A percentile compares a stretch with the other conserved stretches of the same genome.
Conservation (phyloP, 2,113 vertebrate species). For the Butorides virescens region DNA sequence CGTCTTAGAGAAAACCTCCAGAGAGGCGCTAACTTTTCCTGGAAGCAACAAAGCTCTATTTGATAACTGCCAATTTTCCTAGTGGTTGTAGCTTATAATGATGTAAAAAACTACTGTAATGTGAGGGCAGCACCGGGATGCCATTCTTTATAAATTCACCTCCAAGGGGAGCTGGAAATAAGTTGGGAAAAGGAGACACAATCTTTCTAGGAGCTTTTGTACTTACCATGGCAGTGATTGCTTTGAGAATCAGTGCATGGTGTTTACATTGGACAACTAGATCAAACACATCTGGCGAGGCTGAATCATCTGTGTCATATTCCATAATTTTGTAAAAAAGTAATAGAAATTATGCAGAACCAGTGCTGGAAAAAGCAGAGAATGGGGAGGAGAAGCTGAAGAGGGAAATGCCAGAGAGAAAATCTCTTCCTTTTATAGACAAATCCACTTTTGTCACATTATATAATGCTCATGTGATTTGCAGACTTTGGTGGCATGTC, state of each 20-base stretch:
- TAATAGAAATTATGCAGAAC: accelerated
- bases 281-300: neutral
- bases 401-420: neutral
- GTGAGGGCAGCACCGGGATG: accelerated
- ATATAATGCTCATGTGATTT: neutral
- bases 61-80: neutral
- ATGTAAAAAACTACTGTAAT: neutral
- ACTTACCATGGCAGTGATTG: neutral
- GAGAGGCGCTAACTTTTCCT: neutral
- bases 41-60: neutral
- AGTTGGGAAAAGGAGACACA: neutral
- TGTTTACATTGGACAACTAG: neutral
- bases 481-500: neutral
- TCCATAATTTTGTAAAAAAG: neutral
- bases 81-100: neutral
- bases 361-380: neutral
- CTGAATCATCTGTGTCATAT: neutral
- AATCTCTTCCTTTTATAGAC: neutral
- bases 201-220: neutral
- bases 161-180: neutral
- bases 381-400: neutral
- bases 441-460: neutral
- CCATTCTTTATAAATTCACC: neutral
- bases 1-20: neutral
- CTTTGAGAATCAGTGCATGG: neutral